phyloP scores from a whole-genome alignment of 2,797 vertebrate genomes.

The Phrynocephalus guinanensis region DNA sequence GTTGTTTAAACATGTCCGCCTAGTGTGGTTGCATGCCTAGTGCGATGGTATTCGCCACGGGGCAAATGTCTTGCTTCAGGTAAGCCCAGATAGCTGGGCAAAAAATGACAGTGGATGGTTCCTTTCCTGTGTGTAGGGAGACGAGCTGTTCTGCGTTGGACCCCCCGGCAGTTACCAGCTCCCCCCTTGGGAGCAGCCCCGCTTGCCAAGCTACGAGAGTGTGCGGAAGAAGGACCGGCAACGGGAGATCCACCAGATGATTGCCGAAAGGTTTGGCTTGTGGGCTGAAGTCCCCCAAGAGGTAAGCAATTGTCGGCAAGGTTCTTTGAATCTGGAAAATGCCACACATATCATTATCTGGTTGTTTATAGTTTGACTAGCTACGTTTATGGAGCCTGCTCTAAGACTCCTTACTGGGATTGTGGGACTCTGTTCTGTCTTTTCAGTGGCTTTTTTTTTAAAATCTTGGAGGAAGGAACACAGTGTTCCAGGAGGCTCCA shows the following conservation, averaged over 20 bases:
- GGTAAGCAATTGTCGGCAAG: conserved; percentile 21
- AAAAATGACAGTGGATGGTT: neutral
- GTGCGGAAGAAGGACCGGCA: conserved; percentile 86
- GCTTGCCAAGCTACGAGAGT: conserved; percentile 84
- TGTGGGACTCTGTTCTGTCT: conserved; percentile 38
- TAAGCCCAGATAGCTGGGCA: neutral
- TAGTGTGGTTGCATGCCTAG: neutral
- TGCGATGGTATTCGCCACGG: too few species aligned
- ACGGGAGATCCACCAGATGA: conserved; percentile 88
- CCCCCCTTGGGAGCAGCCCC: conserved; percentile 76
- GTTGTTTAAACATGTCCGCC: too few species aligned
- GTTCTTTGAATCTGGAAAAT: neutral
- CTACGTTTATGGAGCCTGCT: neutral
- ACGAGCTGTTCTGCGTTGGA: conserved; percentile 82
- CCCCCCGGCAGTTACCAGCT: conserved; percentile 80
- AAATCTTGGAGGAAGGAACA: conserved; percentile 51
- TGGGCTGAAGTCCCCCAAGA: conserved; percentile 67
- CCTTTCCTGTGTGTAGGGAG: conserved; percentile 66
- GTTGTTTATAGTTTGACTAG: neutral
- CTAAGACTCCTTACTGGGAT: neutral
- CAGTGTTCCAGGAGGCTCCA: conserved; percentile 39
- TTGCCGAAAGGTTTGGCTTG: conserved; percentile 83
- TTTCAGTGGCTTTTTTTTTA: conserved; percentile 16
- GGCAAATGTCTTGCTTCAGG: neutral
- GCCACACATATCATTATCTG: neutral